phyloP scores from a whole-genome alignment of 2,888 invertebrate species.

The Dyspetes luteomarginatus region DNA sequence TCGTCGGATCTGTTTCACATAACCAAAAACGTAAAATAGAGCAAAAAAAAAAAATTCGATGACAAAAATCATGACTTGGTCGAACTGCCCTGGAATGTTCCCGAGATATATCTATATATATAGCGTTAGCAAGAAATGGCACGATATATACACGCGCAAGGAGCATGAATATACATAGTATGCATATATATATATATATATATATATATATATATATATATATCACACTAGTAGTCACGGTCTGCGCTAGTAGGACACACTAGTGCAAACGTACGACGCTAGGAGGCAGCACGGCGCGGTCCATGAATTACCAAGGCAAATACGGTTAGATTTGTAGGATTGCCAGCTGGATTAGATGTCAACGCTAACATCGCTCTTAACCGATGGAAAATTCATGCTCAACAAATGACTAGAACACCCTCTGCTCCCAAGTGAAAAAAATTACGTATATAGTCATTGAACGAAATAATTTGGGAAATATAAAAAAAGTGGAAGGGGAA shows the following conservation, averaged over 20 bases:
- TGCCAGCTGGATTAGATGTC: slow-evolving; percentile 53
- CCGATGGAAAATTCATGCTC: slow-evolving; percentile 56
- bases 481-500: not conserved
- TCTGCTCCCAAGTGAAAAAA: slow-evolving; percentile 31
- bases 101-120: no score
- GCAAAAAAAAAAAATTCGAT: no score
- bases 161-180: no score
- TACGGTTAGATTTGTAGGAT: slow-evolving; percentile 52
- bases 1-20: no score
- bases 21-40: no score
- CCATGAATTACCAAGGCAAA: slow-evolving; percentile 54
- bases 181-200: not conserved
- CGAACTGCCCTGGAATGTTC: no score
- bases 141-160: not conserved
- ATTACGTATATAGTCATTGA: not conserved
- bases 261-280: slow-evolving; percentile 29
- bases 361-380: slow-evolving; percentile 12
- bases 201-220: not conserved
- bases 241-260: not conserved
- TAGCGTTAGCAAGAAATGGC: not conserved
- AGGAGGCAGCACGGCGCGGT: slow-evolving; percentile 16
- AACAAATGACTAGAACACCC: slow-evolving; percentile 49
- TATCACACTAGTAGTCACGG: not conserved
- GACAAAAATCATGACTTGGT: no score
- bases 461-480: not conserved